Evolutionary conservation across 2,797 vertebrate genomes (phyloP).

Genomic region (Hozukius guyotensis): DNA sequence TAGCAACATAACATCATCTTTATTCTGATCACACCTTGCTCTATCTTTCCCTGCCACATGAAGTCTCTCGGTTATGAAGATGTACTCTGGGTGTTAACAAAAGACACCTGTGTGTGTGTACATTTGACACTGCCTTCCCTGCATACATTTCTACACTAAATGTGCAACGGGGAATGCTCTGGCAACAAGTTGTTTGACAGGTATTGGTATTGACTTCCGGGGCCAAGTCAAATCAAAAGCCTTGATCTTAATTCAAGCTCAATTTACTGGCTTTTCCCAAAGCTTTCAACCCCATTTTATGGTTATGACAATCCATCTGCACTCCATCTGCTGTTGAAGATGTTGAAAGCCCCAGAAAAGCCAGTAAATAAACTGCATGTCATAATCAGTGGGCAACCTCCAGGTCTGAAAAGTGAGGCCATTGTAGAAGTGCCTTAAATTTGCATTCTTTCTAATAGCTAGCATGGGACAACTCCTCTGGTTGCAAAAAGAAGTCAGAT

Average conservation of each 20-base stretch:
- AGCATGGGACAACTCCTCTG: no score
- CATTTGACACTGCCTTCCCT: not conserved
- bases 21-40: conserved; percentile 52
- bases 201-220: not conserved
- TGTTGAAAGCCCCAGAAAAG: not conserved
- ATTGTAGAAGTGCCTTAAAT: no score
- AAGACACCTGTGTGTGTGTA: conserved; percentile 11
- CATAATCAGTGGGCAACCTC: not conserved
- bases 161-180: not conserved
- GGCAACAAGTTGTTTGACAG: not conserved
- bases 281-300: not conserved
- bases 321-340: not conserved
- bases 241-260: not conserved
- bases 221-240: not conserved
- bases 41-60: conserved; percentile 37
- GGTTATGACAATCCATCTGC: not conserved
- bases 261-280: not conserved
- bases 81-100: conserved; percentile 29
- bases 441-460: no score
- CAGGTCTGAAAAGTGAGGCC: not conserved
- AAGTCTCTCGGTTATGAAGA: conserved; percentile 30
- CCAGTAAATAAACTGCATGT: not conserved
- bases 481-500: no score
- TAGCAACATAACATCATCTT: conserved; percentile 25
- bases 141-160: not conserved